Base-by-base conservation (phyloP, 1,140 invertebrate species). In the Trissolcus basalis region DNA sequence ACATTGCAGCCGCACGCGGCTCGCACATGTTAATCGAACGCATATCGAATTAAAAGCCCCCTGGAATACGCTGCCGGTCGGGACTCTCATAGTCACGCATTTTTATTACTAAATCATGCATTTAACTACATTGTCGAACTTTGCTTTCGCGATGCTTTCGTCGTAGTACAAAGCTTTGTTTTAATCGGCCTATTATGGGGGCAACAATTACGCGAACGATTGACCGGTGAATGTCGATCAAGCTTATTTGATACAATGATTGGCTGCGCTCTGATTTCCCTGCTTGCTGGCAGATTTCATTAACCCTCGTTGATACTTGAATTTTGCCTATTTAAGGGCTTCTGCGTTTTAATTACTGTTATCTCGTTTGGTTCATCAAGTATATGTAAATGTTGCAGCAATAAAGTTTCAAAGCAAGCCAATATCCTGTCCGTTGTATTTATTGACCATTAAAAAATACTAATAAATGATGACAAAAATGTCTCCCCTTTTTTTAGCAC, bases 11-110 rank as follows among this genome's bases (percentile, higher is more conserved):
- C 13, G 50, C 59, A 63, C 61, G 51, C 55, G 45, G 53, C 45
- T 59, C 45, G 45, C 45, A 47, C 63, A 70, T 63, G 65, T 76
- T 70, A 63, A 76, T 70, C 55, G 55, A 75, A 75, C 43, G 51
- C 59, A 69, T 60, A 76, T 76, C 54, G 65, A 76, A 76, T 76
- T 69, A 69, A 76, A 76, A 64, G 59, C 72, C 72, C 64, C 45
- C 8, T 50, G 54, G 45, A 69, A 64, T 64, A 64, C 53, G 72
- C 60, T 67, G 45, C 51, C 41, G 35, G 32, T 45, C 39, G 54
- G 61, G 67, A 68, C 55, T 59, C 58, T 44, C 19, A 6, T 1
- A 55, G 49, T 45, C 41, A 51, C 50, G 70, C 63, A 74, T 74
- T 74, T 74, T 74, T 67, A 74, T 74, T 61, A 68, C 49, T 61